These are phyloP conservation scores for Anarsia innoxiella DNA, from an alignment of 2,888 invertebrate genomes.

Conservation along the genomic window DNA sequence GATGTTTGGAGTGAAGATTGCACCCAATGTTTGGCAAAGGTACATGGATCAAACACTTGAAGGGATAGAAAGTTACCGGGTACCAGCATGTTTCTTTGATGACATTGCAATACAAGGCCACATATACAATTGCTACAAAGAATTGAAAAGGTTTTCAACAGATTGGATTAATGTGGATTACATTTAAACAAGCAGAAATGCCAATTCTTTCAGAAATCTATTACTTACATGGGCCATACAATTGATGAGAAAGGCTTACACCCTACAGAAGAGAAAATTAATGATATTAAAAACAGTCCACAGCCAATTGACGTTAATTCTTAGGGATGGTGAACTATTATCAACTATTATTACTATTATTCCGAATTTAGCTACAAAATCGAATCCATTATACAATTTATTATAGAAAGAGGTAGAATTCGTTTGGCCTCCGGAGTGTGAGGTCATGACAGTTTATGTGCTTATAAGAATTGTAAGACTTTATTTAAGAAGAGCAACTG, in stretches of 20 bases:
- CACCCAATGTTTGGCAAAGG: not conserved
- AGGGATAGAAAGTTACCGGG: too few species aligned
- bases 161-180: not conserved
- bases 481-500: too few species aligned
- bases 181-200: not conserved
- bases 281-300: not conserved
- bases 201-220: not conserved
- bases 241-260: conserved; percentile 1
- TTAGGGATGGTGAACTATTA: not conserved
- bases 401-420: not conserved
- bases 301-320: not conserved
- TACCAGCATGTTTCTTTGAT: not conserved
- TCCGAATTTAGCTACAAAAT: not conserved
- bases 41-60: not conserved
- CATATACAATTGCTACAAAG: not conserved
- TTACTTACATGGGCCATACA: not conserved
- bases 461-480: too few species aligned
- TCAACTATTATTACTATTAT: not conserved
- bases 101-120: not conserved
- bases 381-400: not conserved
- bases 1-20: not conserved
- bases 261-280: not conserved
- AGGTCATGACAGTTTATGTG: too few species aligned
- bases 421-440: not conserved
- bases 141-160: not conserved